These are phyloP conservation scores for Nephila pilipes DNA, from an alignment of 1,140 invertebrate species.

Conservation along the genomic window DNA sequence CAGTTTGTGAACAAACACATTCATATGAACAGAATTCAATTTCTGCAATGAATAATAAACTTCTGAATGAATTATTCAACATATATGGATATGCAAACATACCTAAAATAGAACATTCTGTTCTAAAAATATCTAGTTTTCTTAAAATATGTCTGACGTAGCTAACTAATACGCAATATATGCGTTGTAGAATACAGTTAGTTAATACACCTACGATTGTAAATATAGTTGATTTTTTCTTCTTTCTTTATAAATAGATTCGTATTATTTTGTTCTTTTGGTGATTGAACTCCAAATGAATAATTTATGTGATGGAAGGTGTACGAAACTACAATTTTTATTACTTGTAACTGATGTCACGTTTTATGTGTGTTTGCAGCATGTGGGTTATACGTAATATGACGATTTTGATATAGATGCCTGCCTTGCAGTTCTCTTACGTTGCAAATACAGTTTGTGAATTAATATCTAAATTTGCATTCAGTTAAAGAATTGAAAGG, in stretches of 20 bases:
- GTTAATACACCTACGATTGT: too few species aligned
- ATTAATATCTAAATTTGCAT: too few species aligned
- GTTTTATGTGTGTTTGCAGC: too few species aligned
- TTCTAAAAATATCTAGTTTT: background rate
- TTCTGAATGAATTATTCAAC: background rate
- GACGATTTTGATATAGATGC: too few species aligned
- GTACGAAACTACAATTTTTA: background rate
- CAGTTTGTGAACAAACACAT: too few species aligned
- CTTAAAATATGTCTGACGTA: background rate
- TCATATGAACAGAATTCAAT: background rate
- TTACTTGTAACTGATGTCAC: background rate
- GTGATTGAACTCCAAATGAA: background rate
- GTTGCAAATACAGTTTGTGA: too few species aligned
- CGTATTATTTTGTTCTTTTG: too few species aligned
- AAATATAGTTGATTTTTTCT: too few species aligned
- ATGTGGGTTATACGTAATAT: too few species aligned
- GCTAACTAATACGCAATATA: background rate
- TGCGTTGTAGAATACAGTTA: background rate
- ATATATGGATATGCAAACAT: background rate
- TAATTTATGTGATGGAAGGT: background rate
- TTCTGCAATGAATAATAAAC: background rate
- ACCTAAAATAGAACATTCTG: background rate
- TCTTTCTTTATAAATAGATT: too few species aligned
- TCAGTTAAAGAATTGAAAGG: too few species aligned
- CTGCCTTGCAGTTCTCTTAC: too few species aligned